Base-by-base conservation (phyloP, 2,888 invertebrate genomes). In the Malacosoma neustria region DNA sequence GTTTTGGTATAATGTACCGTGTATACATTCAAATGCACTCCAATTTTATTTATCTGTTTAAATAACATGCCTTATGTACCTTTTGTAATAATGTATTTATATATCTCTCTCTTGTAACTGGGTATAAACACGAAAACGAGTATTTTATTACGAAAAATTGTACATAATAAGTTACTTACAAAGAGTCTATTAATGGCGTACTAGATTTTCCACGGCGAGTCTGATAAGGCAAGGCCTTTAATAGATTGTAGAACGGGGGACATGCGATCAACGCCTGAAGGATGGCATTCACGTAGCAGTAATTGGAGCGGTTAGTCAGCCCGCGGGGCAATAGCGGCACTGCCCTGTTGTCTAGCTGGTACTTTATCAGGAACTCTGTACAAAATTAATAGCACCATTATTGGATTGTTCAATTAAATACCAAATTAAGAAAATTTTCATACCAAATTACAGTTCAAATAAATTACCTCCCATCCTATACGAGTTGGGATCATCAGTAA, bases 251-350 rank as follows among this genome's bases (percentile, higher is more conserved):
- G 79, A 98, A 94, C 0, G 98, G 97, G 11, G 98, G 96, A 67
- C 98, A 98, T 9, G 96, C 97, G 15, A 98, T 88, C 50, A 98
- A 79, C 0, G 98, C 97, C 79, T 98, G 97, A 29, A 98, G 84
- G 46, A 96, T 97, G 12, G 98, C 94, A 77, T 98, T 98, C 44
- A 98, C 95, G 66, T 98, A 98, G 82, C 98, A 98, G 79, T 96
- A 98, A 81, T 98, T 98, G 46, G 95, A 95, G 47, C 93, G 92
- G 75, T 98, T 98, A 37, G 93, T 93, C 34, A 98, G 88, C 1
- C 98, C 98, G 35, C 98, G 90, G 0, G 98, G 97, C 58, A 93
- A 89, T 32, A 98, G 84, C 43, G 94, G 91, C 14, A 94, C 91
- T 0, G 93, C 89, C 41, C 91, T 89, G 65, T 93, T 93, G 65